These are phyloP conservation scores for Odontamblyopus rebecca DNA, from an alignment of 2,797 vertebrate species.

Conservation along the genomic window DNA sequence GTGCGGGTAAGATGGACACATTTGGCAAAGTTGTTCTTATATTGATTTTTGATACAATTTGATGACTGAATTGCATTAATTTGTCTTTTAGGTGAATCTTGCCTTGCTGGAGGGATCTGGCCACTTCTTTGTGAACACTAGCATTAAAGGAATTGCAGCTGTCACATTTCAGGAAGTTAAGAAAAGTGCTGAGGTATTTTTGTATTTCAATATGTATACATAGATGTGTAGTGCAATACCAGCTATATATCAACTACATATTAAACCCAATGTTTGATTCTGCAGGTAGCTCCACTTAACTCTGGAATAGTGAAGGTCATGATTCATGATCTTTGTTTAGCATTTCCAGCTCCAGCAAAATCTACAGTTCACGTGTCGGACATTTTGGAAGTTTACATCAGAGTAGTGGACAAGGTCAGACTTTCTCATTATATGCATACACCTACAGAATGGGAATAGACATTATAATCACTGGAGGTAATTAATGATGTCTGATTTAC, in stretches of 20 bases:
- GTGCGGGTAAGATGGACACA: constrained; percentile 77
- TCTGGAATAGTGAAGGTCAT: constrained; percentile 82
- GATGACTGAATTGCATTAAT: neutral
- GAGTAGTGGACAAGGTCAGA: constrained; percentile 96
- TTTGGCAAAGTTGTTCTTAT: neutral
- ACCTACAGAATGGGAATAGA: constrained; percentile 1
- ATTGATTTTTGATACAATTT: neutral
- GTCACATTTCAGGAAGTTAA: constrained; percentile 82
- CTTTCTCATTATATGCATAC: constrained; percentile 12
- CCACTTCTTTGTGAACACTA: constrained; percentile 92
- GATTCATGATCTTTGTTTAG: constrained; percentile 88
- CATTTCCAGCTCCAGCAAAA: constrained; percentile 73
- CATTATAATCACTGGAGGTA: constrained; percentile 15
- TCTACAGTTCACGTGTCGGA: constrained; percentile 85
- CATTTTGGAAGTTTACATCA: constrained; percentile 89
- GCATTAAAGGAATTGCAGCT: constrained; percentile 72
- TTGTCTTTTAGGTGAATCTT: constrained; percentile 80
- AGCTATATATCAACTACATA: neutral
- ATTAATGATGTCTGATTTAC: constrained; percentile 44
- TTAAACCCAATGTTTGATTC: constrained; percentile 9
- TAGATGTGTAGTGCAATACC: too few relatives aligned
- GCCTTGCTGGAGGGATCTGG: constrained; percentile 88
- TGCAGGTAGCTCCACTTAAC: constrained; percentile 84
- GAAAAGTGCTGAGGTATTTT: constrained; percentile 73
- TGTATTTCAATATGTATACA: neutral